A percentile compares a stretch with the other conserved stretches of the same genome.
These are phyloP conservation scores for Drosophila prosaltans DNA, from an alignment of 1,140 invertebrate genomes.

Conservation along the genomic window DNA sequence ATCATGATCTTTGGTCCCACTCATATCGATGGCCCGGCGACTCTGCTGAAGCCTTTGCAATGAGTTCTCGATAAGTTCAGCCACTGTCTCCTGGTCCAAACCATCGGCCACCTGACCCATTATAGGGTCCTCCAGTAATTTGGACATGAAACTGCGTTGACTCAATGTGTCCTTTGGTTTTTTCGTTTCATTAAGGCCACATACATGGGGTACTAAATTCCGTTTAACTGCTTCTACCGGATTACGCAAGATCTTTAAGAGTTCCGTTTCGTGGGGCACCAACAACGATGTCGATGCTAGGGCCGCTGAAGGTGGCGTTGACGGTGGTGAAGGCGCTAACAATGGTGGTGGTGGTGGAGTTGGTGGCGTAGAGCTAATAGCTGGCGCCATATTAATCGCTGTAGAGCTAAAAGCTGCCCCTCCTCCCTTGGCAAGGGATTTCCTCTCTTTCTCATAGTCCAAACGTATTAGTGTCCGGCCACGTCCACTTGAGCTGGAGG, in stretches of 20 bases:
- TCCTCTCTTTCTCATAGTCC: conserved; percentile 69
- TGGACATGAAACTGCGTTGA: conserved; percentile 83
- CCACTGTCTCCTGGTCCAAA: conserved; percentile 85
- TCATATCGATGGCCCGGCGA: conserved; percentile 84
- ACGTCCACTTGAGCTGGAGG: conserved; percentile 60
- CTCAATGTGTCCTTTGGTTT: conserved; percentile 5
- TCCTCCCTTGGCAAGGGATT: not conserved
- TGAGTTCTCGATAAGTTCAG: conserved; percentile 87
- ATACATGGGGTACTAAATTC: conserved; percentile 89
- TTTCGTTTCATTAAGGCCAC: conserved; percentile 83
- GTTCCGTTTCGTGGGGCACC: conserved; percentile 82
- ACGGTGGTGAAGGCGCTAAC: not conserved
- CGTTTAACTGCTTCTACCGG: conserved; percentile 88
- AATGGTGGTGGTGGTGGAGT: conserved; percentile 26
- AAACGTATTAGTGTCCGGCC: conserved; percentile 73
- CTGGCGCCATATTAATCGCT: conserved; percentile 57
- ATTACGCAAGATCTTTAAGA: conserved; percentile 86
- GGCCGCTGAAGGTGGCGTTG: not conserved
- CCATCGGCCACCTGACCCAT: conserved; percentile 86
- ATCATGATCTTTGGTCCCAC: conserved; percentile 85
- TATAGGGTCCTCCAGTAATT: conserved; percentile 86
- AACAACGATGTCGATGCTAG: conserved; percentile 28
- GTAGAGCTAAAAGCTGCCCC: conserved; percentile 53
- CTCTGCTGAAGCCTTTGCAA: conserved; percentile 85
- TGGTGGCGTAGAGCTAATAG: conserved; percentile 50